Evolutionary conservation across 1,140 invertebrate genomes (phyloP).

Genomic region (Danaus melanippus): DNA sequence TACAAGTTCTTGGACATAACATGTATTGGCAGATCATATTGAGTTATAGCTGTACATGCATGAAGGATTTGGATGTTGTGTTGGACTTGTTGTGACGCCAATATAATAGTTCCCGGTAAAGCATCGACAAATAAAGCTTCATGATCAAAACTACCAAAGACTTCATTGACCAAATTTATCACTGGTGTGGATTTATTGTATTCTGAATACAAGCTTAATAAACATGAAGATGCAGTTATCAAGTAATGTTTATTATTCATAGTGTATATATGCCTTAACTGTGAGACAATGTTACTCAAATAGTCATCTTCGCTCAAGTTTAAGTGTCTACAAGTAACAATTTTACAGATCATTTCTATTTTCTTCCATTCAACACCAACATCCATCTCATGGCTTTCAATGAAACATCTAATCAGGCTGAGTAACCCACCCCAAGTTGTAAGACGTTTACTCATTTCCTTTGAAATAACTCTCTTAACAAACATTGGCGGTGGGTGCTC

Average conservation of each 20-base stretch:
- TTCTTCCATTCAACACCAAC: constrained; percentile 76
- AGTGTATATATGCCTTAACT: constrained; percentile 66
- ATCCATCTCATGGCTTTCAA: constrained; percentile 73
- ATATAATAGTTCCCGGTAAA: constrained; percentile 49
- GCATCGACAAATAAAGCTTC: constrained; percentile 28
- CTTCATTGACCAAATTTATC: constrained; percentile 59
- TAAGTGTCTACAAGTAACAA: constrained; percentile 74
- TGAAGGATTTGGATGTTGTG: constrained; percentile 61
- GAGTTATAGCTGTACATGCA: constrained; percentile 46
- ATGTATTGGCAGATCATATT: constrained; percentile 36
- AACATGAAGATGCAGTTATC: constrained; percentile 70
- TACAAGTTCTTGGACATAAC: constrained; percentile 45
- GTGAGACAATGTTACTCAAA: constrained; percentile 64
- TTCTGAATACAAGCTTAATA: constrained; percentile 68
- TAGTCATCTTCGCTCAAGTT: constrained; percentile 71
- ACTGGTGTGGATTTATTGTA: constrained; percentile 59
- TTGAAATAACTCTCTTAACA: constrained; percentile 75
- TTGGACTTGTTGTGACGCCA: constrained; percentile 59
- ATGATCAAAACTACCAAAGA: constrained; percentile 56
- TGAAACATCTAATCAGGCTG: constrained; percentile 75
- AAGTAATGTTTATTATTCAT: constrained; percentile 61
- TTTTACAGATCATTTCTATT: constrained; percentile 76
- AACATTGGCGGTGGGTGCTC: constrained; percentile 75
- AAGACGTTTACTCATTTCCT: constrained; percentile 74
- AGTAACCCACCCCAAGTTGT: constrained; percentile 74